Base-by-base conservation (phyloP, 2,797 vertebrate species). In the Eurystomus glaucurus region DNA sequence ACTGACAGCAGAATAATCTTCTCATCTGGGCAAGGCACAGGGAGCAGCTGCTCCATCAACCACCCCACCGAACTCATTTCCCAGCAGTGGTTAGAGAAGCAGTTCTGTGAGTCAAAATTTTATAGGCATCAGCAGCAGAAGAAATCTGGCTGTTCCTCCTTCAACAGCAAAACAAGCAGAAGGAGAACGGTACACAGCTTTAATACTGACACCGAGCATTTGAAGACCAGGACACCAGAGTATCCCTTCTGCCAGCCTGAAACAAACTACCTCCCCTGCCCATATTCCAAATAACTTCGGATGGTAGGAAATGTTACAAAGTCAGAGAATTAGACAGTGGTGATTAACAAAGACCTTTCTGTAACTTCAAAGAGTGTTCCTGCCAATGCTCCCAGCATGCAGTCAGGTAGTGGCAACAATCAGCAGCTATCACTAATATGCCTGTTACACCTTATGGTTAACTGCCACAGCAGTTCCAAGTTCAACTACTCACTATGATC, bases 31-130 rank as follows among this genome's bases (percentile, higher is more conserved):
- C 92, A 85, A 96, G 92, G 90, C 65, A 2, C 88, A 81, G 81
- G 88, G 88, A 97, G 94, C 97, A 97, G 94, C 93, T 97, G 97
- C 90, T 97, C 92, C 92, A 94, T 83, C 93, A 91, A 95, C 96
- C 92, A 97, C 94, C 94, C 96, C 90, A 93, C 93, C 80, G 96
- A 95, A 96, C 95, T 97, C 50, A 97, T 92, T 92, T 97, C 96
- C 94, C 96, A 96, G 75, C 86, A 96, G 96, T 90, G 94, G 94
- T 92, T 94, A 95, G 78, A 87, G 80, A 96, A 97, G 97, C 97
- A 97, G 70, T 97, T 97, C 95, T 87, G 57, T 0, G 2, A 93
- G 86, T 88, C 90, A 93, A 83, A 95, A 96, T 97, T 97, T 97
- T 89, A 94, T 18, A 96, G 86, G 78, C 93, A 93, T 93, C 97